Base-by-base conservation (phyloP, 2,113 vertebrate species). In the Melozone crissalis region DNA sequence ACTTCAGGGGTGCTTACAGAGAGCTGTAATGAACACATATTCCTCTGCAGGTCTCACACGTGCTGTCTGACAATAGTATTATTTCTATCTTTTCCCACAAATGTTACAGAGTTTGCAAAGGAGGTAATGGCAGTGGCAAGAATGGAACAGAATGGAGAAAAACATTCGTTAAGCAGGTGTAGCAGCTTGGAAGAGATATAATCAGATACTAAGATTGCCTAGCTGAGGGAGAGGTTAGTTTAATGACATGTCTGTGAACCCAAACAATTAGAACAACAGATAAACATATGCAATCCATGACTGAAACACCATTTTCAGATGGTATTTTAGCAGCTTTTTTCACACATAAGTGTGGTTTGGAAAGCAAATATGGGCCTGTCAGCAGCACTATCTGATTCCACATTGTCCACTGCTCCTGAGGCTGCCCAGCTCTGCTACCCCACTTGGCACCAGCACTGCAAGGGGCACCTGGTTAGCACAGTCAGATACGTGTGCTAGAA, bases 401-500 rank as follows among this genome's bases (percentile, higher is more conserved):
- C 44, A 24, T 7, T 44, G 33, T 13, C n/a, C 66, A 30, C 39
- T 20, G 4, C 3, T 80, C n/a, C 33, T 43, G 2, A 77, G 47
- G 37, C 44, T 89, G 52, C 23, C 41, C 39, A 68, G 30, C 43
- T 66, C 5, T 27, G 28, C 21, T 17, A 28, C 8, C 22, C 15
- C 37, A 57, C 33, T 15, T 13, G 4, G 8, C 80, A 54, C 31
- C 31, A 26, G 22, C 72, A 47, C 49, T 18, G 26, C 51, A 76
- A 77, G 65, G 39, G 39, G 39, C 39, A 39, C 39, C 39, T 39
- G 39, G 18, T 21, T 10, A 52, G 49, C 49, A 67, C 54, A 27
- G 23, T 23, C 28, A 66, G 33, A 41, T 23, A 10, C 0, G 0
- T 17, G 43, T 44, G 59, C 59, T 66, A 46, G 44, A 84, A 71